Percentiles rank a stretch among this genome's conserved stretches.
Conservation (phyloP, 2,888 invertebrate species). For the Brachyptera putata region DNA sequence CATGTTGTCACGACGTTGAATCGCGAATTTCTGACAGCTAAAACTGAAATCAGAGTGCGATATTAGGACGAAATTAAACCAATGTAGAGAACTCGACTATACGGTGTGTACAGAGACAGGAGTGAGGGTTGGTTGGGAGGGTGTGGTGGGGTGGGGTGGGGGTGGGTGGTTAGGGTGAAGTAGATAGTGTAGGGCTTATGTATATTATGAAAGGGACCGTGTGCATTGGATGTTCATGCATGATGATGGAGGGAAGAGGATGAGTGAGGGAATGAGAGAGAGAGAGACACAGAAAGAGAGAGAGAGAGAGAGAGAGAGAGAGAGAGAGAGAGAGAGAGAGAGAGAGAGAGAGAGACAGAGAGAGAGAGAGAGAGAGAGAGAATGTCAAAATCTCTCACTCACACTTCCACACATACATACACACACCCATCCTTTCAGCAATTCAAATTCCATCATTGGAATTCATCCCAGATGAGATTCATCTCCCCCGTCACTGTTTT, state of each 20-base stretch:
- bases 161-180: too few species aligned
- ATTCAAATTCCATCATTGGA: conserved; percentile 32
- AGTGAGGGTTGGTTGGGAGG: not conserved
- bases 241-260: not conserved
- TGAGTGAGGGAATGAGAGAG: not conserved
- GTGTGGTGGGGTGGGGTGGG: too few species aligned
- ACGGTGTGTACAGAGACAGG: not conserved
- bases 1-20: too few species aligned
- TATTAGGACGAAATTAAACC: conserved; percentile 9
- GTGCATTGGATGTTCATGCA: not conserved
- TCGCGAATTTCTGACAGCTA: too few species aligned
- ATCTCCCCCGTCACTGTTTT: conserved; percentile 17
- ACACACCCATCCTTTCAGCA: conserved; percentile 10
- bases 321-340: conserved; percentile 21
- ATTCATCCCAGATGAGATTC: conserved; percentile 23
- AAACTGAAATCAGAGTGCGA: not conserved
- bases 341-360: too few species aligned
- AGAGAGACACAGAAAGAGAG: too few species aligned
- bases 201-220: conserved; percentile 1
- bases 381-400: not conserved
- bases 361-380: conserved; percentile 18
- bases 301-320: too few species aligned
- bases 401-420: not conserved
- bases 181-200: conserved; percentile 8
- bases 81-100: not conserved